These are phyloP conservation scores for Ichneumon xanthorius DNA, from an alignment of 2,888 invertebrate species.

Conservation along the genomic window DNA sequence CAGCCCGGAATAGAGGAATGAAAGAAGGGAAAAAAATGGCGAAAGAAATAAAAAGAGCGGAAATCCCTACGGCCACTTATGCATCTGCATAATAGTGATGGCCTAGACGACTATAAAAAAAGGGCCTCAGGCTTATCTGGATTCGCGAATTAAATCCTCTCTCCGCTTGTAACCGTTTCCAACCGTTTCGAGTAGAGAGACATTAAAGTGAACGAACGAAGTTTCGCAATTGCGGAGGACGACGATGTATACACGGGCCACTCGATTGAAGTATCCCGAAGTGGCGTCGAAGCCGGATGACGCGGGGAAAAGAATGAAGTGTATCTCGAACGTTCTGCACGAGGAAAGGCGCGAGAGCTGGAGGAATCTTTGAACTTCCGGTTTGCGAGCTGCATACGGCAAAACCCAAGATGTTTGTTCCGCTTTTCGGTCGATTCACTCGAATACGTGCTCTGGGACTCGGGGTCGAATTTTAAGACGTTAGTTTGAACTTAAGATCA, in stretches of 20 bases:
- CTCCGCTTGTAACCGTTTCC: constrained; percentile 4
- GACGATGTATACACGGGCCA: background rate
- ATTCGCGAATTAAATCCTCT: constrained; percentile 50
- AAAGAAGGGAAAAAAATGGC: constrained; percentile 18
- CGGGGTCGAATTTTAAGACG: background rate
- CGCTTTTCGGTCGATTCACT: constrained; percentile 53
- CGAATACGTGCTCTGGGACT: constrained; percentile 62
- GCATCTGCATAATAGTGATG: constrained; percentile 62
- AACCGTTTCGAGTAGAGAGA: background rate
- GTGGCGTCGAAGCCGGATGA: background rate
- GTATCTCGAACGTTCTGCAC: constrained; percentile 43
- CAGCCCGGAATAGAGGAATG: constrained; percentile 31
- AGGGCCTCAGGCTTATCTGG: constrained; percentile 18
- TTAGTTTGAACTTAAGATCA: too few relatives aligned
- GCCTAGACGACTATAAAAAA: constrained; percentile 30
- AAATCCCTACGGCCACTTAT: constrained; percentile 59
- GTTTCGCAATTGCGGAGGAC: constrained; percentile 6
- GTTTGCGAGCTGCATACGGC: background rate
- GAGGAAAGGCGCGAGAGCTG: background rate
- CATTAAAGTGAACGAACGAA: constrained; percentile 3
- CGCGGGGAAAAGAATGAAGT: background rate
- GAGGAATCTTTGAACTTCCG: background rate
- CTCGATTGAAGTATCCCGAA: background rate
- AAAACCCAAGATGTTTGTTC: constrained; percentile 2
- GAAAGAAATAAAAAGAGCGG: constrained; percentile 50